Evolutionary conservation across 2,888 invertebrate species (phyloP).

Genomic region (Cryptocephalus primarius): DNA sequence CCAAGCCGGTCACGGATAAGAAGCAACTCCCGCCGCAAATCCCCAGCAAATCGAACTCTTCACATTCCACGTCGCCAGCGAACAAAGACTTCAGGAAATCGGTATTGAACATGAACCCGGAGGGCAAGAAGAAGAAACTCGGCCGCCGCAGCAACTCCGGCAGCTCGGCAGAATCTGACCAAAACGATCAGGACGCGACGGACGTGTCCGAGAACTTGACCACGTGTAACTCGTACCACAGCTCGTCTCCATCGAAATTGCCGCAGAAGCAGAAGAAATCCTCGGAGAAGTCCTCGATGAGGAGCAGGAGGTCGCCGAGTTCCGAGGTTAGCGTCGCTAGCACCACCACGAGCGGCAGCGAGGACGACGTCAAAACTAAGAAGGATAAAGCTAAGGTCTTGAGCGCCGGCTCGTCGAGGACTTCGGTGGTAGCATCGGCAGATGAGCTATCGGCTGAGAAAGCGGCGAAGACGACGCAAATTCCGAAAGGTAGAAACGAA

Average conservation of each 20-base stretch:
- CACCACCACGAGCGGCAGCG: constrained; percentile 29
- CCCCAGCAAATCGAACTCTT: constrained; percentile 27
- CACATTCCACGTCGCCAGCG: constrained; percentile 38
- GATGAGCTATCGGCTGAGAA: constrained; percentile 44
- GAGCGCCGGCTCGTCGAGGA: constrained; percentile 40
- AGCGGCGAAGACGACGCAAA: constrained; percentile 42
- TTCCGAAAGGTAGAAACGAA: constrained; percentile 34
- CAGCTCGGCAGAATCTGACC: constrained; percentile 38
- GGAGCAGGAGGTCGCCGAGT: constrained; percentile 36
- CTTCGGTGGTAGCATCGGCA: constrained; percentile 42
- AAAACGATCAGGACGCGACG: constrained; percentile 36
- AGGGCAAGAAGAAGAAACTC: constrained; percentile 15
- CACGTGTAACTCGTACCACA: constrained; percentile 27
- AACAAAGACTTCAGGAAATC: constrained; percentile 70
- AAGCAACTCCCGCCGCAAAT: constrained; percentile 36
- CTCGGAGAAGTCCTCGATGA: constrained; percentile 11
- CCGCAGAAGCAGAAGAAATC: constrained; percentile 24
- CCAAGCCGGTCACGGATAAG: constrained; percentile 23
- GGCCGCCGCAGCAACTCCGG: constrained; percentile 38
- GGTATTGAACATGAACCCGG: constrained; percentile 53
- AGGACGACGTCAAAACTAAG: constrained; percentile 28
- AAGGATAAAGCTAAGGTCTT: constrained; percentile 16
- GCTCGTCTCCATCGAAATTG: constrained; percentile 23
- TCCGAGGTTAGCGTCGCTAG: constrained; percentile 28
- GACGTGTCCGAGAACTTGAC: constrained; percentile 31